Evolutionary conservation across 2,113 vertebrate genomes (phyloP).

Genomic region (Serinus canaria): DNA sequence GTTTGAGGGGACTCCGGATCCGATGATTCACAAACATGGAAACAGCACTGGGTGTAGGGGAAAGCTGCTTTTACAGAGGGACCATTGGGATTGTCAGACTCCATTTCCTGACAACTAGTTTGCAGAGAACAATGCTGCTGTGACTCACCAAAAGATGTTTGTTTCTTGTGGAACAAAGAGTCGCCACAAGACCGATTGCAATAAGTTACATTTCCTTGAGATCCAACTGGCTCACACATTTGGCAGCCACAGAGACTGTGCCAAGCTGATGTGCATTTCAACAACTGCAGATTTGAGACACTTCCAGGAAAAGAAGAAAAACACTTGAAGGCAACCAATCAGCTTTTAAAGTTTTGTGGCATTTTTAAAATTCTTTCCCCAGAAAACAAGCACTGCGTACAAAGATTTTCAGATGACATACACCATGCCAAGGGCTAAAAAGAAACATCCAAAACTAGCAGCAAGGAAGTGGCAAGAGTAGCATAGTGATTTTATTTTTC

Average conservation of each 20-base stretch:
- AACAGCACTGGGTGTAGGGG: background rate
- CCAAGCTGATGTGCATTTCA: background rate
- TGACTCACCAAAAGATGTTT: slow-evolving; percentile 45
- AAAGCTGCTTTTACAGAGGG: background rate
- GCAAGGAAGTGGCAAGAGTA: background rate
- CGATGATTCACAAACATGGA: background rate
- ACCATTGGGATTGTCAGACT: background rate
- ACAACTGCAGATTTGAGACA: background rate
- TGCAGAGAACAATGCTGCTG: background rate
- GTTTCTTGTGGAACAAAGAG: slow-evolving; percentile 14
- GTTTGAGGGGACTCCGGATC: background rate
- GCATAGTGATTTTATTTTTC: background rate
- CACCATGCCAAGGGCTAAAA: background rate
- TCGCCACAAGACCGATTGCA: background rate
- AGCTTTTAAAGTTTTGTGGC: background rate
- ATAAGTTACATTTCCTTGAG: background rate
- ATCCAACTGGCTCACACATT: background rate
- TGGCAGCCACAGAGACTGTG: background rate
- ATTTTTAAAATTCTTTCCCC: background rate
- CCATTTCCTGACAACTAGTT: slow-evolving; percentile 10
- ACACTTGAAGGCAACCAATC: background rate
- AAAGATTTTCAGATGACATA: background rate
- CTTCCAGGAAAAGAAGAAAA: slow-evolving; percentile 16
- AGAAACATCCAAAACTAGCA: background rate
- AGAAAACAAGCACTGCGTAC: background rate